Conservation (phyloP, 2,797 vertebrate species). For the Monodelphis domestica region DNA sequence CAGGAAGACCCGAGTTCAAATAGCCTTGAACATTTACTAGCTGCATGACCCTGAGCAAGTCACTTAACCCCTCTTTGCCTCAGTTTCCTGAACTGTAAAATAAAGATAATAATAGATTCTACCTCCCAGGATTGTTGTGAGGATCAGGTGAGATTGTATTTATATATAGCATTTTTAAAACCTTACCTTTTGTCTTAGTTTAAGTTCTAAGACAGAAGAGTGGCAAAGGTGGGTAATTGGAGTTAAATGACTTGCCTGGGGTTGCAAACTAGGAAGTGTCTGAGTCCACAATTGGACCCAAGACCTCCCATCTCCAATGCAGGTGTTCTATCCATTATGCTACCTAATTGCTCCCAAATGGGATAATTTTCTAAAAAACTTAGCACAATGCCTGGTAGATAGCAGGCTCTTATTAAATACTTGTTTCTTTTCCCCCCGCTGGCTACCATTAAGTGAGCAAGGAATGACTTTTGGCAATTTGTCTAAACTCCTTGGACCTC, state of each 20-base stretch:
- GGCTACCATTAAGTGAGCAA: background rate
- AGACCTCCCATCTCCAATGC: too few species aligned
- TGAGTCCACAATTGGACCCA: too few species aligned
- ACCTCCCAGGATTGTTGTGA: too few species aligned
- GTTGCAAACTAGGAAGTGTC: too few species aligned
- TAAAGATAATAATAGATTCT: background rate
- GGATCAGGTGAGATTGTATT: background rate
- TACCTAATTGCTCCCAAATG: too few species aligned
- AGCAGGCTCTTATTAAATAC: background rate
- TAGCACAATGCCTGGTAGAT: background rate
- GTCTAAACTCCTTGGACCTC: background rate
- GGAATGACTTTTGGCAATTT: background rate
- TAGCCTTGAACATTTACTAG: background rate
- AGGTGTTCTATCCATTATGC: too few species aligned
- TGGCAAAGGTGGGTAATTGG: too few species aligned
- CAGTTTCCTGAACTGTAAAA: background rate
- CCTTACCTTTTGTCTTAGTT: too few species aligned
- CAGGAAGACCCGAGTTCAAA: background rate
- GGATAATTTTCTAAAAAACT: background rate
- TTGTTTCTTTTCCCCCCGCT: background rate
- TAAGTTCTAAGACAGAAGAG: too few species aligned
- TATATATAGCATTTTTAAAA: too few species aligned
- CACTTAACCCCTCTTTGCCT: background rate
- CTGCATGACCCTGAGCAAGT: background rate
- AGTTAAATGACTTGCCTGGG: too few species aligned